These are phyloP conservation scores for Achlya flavicornis DNA, from an alignment of 2,888 invertebrate species.

Conservation along the genomic window DNA sequence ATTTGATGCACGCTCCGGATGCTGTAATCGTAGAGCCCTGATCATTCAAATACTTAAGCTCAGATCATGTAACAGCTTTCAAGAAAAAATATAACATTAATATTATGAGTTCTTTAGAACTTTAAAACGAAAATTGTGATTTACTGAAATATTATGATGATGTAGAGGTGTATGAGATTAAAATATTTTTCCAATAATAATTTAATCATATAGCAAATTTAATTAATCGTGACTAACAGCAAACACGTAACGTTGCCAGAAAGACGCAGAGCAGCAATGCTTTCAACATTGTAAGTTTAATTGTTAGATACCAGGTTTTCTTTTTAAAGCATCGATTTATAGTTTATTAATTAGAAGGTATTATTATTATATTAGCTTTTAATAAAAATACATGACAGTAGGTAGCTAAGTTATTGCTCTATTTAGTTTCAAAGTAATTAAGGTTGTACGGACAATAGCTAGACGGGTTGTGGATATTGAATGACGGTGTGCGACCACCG, in stretches of 20 bases:
- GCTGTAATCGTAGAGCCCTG: slow-evolving; percentile 55
- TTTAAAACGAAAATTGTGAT: neutral
- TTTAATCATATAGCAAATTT: neutral
- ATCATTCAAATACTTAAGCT: slow-evolving; percentile 46
- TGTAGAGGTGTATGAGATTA: neutral
- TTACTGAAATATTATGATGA: too few relatives aligned
- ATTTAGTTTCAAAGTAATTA: neutral
- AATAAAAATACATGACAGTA: too few relatives aligned
- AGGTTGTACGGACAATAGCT: slow-evolving; percentile 13
- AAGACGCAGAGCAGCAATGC: slow-evolving; percentile 7
- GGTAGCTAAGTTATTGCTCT: neutral
- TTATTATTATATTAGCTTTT: too few relatives aligned
- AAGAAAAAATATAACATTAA: slow-evolving; percentile 36
- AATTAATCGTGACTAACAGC: slow-evolving; percentile 4
- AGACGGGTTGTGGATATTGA: slow-evolving; percentile 43
- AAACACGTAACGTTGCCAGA: slow-evolving; percentile 11
- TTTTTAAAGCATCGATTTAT: neutral
- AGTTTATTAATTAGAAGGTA: too few relatives aligned
- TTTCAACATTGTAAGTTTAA: slow-evolving; percentile 7
- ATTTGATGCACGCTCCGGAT: slow-evolving; percentile 53
- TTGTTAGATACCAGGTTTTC: neutral
- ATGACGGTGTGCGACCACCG: slow-evolving; percentile 45
- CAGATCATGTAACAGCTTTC: slow-evolving; percentile 42
- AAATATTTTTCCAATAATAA: too few relatives aligned
- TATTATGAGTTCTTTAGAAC: slow-evolving; percentile 16